Conservation (phyloP, 2,113 vertebrate genomes). For the Chitala chitala region DNA sequence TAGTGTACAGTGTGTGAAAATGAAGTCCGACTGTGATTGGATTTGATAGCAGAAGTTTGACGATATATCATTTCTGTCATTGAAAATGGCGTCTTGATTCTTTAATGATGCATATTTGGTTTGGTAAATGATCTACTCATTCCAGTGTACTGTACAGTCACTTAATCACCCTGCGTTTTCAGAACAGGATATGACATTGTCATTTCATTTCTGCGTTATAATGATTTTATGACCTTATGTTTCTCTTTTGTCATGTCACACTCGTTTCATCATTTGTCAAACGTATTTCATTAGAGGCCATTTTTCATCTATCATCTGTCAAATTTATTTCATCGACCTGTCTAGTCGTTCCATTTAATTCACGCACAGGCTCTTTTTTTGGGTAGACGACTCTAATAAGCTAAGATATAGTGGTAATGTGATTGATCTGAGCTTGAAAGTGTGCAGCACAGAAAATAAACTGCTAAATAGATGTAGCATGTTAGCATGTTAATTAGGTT, state of each 20-base stretch:
- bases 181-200: conserved; percentile 18
- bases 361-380: background rate
- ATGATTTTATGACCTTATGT: conserved; percentile 32
- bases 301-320: conserved; percentile 25
- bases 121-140: background rate
- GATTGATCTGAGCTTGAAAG: background rate
- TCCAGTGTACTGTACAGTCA: background rate
- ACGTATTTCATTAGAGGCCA: conserved; percentile 14
- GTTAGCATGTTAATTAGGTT: background rate
- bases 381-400: background rate
- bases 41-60: background rate
- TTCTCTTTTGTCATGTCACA: conserved; percentile 20
- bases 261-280: conserved; percentile 32
- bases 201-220: conserved; percentile 23
- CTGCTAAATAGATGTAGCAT: background rate
- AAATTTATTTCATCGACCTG: background rate
- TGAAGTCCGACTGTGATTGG: background rate
- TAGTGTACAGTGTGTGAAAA: too few species aligned
- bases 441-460: background rate
- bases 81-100: background rate
- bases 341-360: background rate
- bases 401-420: background rate
- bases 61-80: background rate
- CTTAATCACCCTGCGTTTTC: conserved; percentile 18
- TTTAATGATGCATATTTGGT: background rate